A percentile compares a stretch with the other conserved stretches of the same genome.
These are phyloP conservation scores for Lithophane leautieri DNA, from an alignment of 2,888 invertebrate genomes.

Conservation along the genomic window DNA sequence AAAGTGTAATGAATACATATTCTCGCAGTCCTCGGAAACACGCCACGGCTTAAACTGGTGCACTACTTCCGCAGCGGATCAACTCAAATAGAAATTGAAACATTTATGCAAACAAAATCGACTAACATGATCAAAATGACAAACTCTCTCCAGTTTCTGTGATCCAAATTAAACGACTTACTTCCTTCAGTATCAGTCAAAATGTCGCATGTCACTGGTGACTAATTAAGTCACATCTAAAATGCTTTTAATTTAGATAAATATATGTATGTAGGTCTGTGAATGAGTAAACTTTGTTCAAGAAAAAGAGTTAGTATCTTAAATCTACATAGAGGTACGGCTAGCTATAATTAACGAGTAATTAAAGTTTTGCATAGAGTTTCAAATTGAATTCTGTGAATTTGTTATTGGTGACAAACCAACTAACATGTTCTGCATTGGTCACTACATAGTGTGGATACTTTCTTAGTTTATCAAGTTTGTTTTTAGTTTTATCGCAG, in stretches of 20 bases:
- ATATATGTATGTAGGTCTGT: slow-evolving; percentile 54
- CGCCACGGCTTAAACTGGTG: slow-evolving; percentile 70
- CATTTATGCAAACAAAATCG: slow-evolving; percentile 67
- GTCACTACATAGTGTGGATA: background rate
- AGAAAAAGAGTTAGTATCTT: slow-evolving; percentile 48
- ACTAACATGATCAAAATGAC: slow-evolving; percentile 60
- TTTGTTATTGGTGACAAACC: slow-evolving; percentile 11
- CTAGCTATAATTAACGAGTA: slow-evolving; percentile 41
- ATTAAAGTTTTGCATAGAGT: slow-evolving; percentile 46
- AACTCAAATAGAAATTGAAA: slow-evolving; percentile 66
- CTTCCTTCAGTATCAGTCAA: slow-evolving; percentile 61
- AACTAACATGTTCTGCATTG: slow-evolving; percentile 14
- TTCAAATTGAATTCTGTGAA: slow-evolving; percentile 24
- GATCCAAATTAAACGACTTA: slow-evolving; percentile 69
- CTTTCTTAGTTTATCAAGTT: background rate
- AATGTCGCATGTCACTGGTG: slow-evolving; percentile 48
- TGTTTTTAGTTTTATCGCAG: background rate
- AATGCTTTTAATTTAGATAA: slow-evolving; percentile 51
- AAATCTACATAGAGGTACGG: slow-evolving; percentile 52
- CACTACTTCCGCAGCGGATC: slow-evolving; percentile 74
- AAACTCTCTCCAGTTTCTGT: slow-evolving; percentile 68
- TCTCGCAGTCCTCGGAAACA: slow-evolving; percentile 73
- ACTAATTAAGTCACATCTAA: slow-evolving; percentile 55
- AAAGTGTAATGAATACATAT: slow-evolving; percentile 74
- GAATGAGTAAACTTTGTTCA: slow-evolving; percentile 41